phyloP scores from a whole-genome alignment of 2,113 vertebrate species.

The Dunckerocampus dactyliophorus region DNA sequence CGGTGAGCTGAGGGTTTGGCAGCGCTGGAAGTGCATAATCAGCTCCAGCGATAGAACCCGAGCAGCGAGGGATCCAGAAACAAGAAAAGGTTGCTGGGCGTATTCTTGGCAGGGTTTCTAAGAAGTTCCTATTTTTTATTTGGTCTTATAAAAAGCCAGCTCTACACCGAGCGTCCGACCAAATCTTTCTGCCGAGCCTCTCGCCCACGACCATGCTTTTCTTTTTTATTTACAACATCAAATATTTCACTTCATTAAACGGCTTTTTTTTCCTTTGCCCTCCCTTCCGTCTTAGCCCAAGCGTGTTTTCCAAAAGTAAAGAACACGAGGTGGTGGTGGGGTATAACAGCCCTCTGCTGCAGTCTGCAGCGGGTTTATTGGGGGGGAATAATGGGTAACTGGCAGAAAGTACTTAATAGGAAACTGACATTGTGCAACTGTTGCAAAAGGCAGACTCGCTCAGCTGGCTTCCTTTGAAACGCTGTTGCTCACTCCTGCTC shows the following conservation, averaged over 20 bases:
- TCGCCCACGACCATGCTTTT: slow-evolving; percentile 68
- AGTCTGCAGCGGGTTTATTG: slow-evolving; percentile 76
- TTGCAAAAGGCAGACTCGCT: slow-evolving; percentile 59
- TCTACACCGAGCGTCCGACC: slow-evolving; percentile 75
- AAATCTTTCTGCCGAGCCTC: slow-evolving; percentile 66
- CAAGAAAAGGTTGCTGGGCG: slow-evolving; percentile 52
- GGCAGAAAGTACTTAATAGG: slow-evolving; percentile 79
- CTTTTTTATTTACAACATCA: slow-evolving; percentile 78
- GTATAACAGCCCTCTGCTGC: slow-evolving; percentile 65
- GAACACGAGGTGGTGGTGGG: slow-evolving; percentile 50
- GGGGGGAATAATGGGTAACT: slow-evolving; percentile 78
- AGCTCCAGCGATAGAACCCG: slow-evolving; percentile 58
- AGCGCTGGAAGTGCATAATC: slow-evolving; percentile 69
- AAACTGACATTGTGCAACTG: slow-evolving; percentile 67
- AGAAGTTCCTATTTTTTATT: slow-evolving; percentile 69
- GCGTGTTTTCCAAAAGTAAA: slow-evolving; percentile 78
- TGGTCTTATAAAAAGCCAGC: slow-evolving; percentile 68
- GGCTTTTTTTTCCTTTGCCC: slow-evolving; percentile 51
- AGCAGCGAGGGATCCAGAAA: slow-evolving; percentile 64
- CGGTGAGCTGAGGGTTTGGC: slow-evolving; percentile 28
- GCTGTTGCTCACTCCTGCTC: slow-evolving; percentile 47
- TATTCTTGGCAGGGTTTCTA: slow-evolving; percentile 75
- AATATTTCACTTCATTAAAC: slow-evolving; percentile 81
- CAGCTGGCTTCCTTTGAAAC: slow-evolving; percentile 41
- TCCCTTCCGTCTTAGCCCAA: slow-evolving; percentile 53